A percentile compares a stretch with the other conserved stretches of the same genome.
phyloP scores from a whole-genome alignment of 2,888 invertebrate species.

The Rambutsinella grinnellia region DNA sequence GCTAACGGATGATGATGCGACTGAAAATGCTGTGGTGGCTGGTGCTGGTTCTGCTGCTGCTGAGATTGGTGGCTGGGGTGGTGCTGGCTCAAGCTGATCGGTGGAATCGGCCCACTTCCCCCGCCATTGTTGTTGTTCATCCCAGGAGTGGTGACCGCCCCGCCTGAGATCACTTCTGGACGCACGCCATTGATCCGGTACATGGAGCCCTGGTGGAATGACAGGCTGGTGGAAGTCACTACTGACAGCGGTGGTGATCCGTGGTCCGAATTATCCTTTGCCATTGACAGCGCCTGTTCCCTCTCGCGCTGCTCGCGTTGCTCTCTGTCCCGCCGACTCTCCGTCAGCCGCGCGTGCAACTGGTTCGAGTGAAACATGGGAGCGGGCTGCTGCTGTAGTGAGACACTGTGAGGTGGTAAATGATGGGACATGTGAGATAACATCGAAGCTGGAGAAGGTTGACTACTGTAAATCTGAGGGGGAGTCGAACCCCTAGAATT shows the following conservation, averaged over 20 bases:
- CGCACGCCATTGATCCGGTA: slow-evolving; percentile 81
- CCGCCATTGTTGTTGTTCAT: slow-evolving; percentile 5
- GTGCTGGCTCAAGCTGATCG: slow-evolving; percentile 23
- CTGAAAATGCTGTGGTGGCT: slow-evolving; percentile 55
- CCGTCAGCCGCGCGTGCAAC: slow-evolving; percentile 62
- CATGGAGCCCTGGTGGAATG: slow-evolving; percentile 66
- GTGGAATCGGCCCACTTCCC: slow-evolving; percentile 28
- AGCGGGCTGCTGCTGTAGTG: slow-evolving; percentile 38
- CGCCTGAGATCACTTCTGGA: slow-evolving; percentile 83
- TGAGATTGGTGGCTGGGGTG: slow-evolving; percentile 34
- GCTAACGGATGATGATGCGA: slow-evolving; percentile 39
- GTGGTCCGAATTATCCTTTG: slow-evolving; percentile 45
- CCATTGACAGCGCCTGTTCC: slow-evolving; percentile 28
- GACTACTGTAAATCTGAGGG: slow-evolving; percentile 43
- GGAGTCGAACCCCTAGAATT: slow-evolving; percentile 51
- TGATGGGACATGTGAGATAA: slow-evolving; percentile 52
- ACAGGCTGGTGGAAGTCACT: slow-evolving; percentile 66
- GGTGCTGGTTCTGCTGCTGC: slow-evolving; percentile 40
- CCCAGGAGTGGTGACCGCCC: slow-evolving; percentile 62
- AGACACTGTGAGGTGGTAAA: slow-evolving; percentile 53
- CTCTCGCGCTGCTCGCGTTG: slow-evolving; percentile 38
- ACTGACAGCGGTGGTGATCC: slow-evolving; percentile 62
- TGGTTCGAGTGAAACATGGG: slow-evolving; percentile 58
- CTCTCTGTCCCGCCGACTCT: slow-evolving; percentile 40
- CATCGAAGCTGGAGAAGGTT: slow-evolving; percentile 50